Conservation (phyloP, 2,113 vertebrate genomes). For the Siniperca knerii region DNA sequence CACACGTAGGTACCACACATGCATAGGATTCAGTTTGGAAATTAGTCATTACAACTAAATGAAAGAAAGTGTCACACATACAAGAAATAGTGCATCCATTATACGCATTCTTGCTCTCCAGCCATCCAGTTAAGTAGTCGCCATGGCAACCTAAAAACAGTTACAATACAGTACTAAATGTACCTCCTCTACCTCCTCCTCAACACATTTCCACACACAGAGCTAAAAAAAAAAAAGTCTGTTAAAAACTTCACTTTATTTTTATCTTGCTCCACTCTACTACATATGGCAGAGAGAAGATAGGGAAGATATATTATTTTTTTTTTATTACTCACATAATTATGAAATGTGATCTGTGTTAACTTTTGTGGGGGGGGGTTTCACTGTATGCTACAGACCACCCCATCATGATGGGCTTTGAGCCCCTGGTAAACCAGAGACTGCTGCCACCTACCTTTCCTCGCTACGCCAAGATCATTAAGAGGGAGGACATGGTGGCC, state of each 20-base stretch:
- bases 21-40: neutral
- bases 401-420: slow-evolving; percentile 99
- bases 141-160: neutral
- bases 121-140: neutral
- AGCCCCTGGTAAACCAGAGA: slow-evolving; percentile 98
- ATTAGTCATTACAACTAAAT: neutral
- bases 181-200: neutral
- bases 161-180: neutral
- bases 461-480: slow-evolving; percentile 99
- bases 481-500: slow-evolving; percentile 97
- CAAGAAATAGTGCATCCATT: neutral
- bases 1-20: neutral
- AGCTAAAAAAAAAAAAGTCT: neutral
- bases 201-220: neutral
- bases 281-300: neutral
- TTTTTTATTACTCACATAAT: neutral
- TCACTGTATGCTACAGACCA: slow-evolving; percentile 87
- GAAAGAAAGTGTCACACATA: neutral
- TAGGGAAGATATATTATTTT: neutral
- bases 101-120: neutral
- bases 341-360: neutral
- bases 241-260: neutral
- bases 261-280: neutral
- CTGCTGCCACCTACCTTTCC: slow-evolving; percentile 98
- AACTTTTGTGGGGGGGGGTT: neutral